A percentile compares a stretch with the other conserved stretches of the same genome.
Conservation (phyloP, 92 coral and sea anemone species). For the Muricea muricata region DNA sequence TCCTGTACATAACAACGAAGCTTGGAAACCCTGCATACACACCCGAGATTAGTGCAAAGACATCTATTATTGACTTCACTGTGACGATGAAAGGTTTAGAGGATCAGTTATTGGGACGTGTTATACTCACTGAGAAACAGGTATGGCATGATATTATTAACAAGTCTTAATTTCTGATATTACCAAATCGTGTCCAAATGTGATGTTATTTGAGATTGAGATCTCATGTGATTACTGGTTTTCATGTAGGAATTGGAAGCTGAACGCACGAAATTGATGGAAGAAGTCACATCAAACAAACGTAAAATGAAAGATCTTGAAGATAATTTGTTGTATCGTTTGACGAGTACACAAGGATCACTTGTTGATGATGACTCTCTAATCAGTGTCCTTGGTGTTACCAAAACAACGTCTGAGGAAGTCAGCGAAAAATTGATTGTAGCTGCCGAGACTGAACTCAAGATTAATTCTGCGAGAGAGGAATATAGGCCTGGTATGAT, state of each 20-base stretch:
- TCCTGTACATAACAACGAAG: slow-evolving; percentile 92
- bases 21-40: slow-evolving; percentile 99
- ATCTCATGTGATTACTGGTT: too few relatives aligned
- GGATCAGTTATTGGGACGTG: slow-evolving; percentile 98
- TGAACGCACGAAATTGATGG: slow-evolving; percentile 97
- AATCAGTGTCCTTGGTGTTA: slow-evolving; percentile 90
- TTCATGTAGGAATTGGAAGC: slow-evolving; percentile 86
- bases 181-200: too few relatives aligned
- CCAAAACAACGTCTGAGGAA: slow-evolving; percentile 94
- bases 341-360: slow-evolving; percentile 99
- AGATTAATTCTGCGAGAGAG: slow-evolving; percentile 96
- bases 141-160: slow-evolving; percentile 36
- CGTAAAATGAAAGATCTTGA: slow-evolving; percentile 98
- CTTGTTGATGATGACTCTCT: slow-evolving; percentile 98
- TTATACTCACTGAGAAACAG: slow-evolving; percentile 97
- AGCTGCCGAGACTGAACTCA: slow-evolving; percentile 97
- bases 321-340: slow-evolving; percentile 87
- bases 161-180: background rate
- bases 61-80: slow-evolving; percentile 98
- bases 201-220: too few relatives aligned
- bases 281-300: slow-evolving; percentile 98
- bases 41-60: slow-evolving; percentile 99
- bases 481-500: slow-evolving; percentile 92
- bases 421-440: slow-evolving; percentile 95
- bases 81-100: slow-evolving; percentile 99